Conservation (phyloP, 2,888 invertebrate species). For the Nephrotoma guestfalica region DNA sequence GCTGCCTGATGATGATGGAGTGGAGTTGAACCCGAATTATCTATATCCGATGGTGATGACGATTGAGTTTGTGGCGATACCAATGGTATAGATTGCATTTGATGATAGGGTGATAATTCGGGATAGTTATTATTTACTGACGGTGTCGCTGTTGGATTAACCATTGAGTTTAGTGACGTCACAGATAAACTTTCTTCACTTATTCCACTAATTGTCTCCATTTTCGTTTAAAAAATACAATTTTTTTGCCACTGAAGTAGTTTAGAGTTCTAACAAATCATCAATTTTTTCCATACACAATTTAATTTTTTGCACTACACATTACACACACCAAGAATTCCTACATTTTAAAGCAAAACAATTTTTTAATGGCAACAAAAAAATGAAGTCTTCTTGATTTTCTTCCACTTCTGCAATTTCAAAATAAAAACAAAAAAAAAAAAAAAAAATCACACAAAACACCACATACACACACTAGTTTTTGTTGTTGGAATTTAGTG, state of each 20-base stretch:
- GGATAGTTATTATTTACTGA: background rate
- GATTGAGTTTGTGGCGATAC: conserved; percentile 25
- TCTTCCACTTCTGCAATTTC: background rate
- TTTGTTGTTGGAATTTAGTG: background rate
- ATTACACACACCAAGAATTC: background rate
- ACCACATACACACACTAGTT: background rate
- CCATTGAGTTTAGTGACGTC: conserved; percentile 1
- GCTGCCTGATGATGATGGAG: conserved; percentile 12
- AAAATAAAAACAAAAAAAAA: background rate
- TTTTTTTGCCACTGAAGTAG: background rate
- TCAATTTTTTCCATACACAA: background rate
- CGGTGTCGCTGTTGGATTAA: background rate
- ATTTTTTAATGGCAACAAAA: background rate
- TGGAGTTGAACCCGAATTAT: conserved; percentile 9
- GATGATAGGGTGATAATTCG: background rate
- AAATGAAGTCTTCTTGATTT: background rate
- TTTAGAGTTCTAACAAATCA: background rate
- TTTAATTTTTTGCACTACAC: background rate
- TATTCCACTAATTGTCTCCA: background rate
- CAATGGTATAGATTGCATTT: conserved; percentile 19
- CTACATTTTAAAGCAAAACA: background rate
- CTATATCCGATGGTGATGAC: conserved; percentile 16
- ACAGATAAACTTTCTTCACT: conserved; percentile 2
- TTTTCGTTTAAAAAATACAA: background rate
- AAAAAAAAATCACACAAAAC: background rate